Conservation (phyloP, 1,140 invertebrate genomes). For the Achroia grisella region DNA sequence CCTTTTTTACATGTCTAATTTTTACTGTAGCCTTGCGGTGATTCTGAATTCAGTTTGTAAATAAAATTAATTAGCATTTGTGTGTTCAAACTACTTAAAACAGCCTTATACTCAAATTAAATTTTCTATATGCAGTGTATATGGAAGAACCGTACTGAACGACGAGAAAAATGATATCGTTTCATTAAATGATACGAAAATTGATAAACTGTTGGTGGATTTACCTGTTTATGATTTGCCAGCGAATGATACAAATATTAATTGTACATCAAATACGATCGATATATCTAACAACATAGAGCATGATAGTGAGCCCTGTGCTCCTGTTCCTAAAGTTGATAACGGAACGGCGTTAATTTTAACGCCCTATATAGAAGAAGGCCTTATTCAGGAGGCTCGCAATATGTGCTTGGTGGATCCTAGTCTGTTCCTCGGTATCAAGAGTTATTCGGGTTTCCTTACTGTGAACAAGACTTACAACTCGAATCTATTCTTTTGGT, state of each 20-base stretch:
- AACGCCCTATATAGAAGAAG: conserved; percentile 77
- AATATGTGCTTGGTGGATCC: conserved; percentile 34
- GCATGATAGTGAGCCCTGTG: conserved; percentile 7
- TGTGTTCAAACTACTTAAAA: too few relatives aligned
- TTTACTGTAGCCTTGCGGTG: too few relatives aligned
- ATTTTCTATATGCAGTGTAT: too few relatives aligned
- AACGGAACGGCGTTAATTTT: conserved; percentile 77
- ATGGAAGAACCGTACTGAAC: too few relatives aligned
- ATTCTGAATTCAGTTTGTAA: too few relatives aligned
- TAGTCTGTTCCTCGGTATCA: conserved; percentile 36
- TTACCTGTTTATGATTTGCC: too few relatives aligned
- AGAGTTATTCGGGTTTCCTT: conserved; percentile 76
- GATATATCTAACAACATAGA: background rate
- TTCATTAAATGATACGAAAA: background rate
- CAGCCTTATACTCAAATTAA: too few relatives aligned
- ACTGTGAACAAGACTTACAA: conserved; percentile 77
- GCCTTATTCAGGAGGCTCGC: conserved; percentile 43
- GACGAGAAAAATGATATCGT: too few relatives aligned
- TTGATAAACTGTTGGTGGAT: background rate
- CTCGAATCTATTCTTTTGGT: conserved; percentile 83
- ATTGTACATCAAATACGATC: background rate
- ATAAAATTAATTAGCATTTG: too few relatives aligned
- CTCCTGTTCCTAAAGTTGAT: conserved; percentile 38
- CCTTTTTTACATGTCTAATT: too few relatives aligned
- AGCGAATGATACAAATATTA: too few relatives aligned